Evolutionary conservation across 2,888 invertebrate species (phyloP), one percentile per base, ranked within the genome.

Genomic region (Cheilosia grossa): DNA sequence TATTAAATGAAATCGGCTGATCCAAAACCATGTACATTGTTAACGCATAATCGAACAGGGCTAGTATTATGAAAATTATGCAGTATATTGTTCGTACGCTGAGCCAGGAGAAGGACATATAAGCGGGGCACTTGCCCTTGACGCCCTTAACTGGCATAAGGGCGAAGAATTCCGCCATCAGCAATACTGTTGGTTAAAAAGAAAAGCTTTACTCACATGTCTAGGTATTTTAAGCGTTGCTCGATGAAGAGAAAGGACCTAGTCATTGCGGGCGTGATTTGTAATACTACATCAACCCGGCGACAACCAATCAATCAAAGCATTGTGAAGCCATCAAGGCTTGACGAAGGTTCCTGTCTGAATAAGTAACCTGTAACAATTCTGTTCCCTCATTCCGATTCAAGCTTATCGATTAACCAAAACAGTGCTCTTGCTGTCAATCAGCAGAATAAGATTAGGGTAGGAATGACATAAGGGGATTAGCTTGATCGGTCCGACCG

Each of bases 61-160:
- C 87, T 2, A 87, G 78, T 2, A 81, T 51, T 9, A 90, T 88
- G 27, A 90, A 88, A 2, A 88, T 15, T 13, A 91, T 37, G 42
- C 89, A 87, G 59, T 89, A 91, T 47, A 89, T 79, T 4, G 91
- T 90, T 30, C 91, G 89, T 59, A 89, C 44, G 73, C 88, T 88
- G 1, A 75, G 75, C 91, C 91, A 92, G 9, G 90, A 89, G 72
- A 92, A 93, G 86, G 89, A 89, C 10, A 93, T 90, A 51, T 91
- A 88, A 2, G 90, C 90, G 0, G 93, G 92, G 83, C 92, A 91
- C 2, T 91, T 88, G 4, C 90, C 89, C 19, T 90, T 92, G 1
- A 94, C 89, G 0, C 93, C 93, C 27, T 90, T 90, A 0, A 94
- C 92, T 0, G 94, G 94, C 90, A 94, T 91, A 66, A 94, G 88